Conservation (phyloP, 2,797 vertebrate genomes). For the Rallus crepitans region DNA sequence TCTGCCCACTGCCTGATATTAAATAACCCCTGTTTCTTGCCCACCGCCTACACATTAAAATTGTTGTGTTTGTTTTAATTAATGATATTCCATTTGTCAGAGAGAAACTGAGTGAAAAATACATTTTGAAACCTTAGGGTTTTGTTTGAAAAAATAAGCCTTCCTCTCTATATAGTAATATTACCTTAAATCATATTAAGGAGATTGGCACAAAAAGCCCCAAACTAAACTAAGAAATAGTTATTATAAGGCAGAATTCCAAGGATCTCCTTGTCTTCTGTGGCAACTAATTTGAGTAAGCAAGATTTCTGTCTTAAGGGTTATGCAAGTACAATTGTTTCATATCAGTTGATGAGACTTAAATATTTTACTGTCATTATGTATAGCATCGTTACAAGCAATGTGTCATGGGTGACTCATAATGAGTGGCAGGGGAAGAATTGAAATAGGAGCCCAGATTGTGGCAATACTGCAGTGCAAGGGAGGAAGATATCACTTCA, state of each 20-base stretch:
- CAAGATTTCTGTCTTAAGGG: neutral
- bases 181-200: neutral
- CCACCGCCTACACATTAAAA: slow-evolving; percentile 70
- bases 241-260: neutral
- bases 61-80: slow-evolving; percentile 43
- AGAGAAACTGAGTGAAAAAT: slow-evolving; percentile 48
- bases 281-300: neutral
- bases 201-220: neutral
- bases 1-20: slow-evolving; percentile 72
- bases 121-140: slow-evolving; percentile 8
- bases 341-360: neutral
- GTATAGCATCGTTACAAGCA: neutral
- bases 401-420: neutral
- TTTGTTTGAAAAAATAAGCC: slow-evolving; percentile 25
- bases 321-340: neutral
- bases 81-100: slow-evolving; percentile 70
- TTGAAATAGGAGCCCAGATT: neutral
- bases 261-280: neutral
- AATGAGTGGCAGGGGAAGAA: neutral
- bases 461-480: neutral
- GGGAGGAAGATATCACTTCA: neutral
- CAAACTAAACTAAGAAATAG: neutral
- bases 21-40: slow-evolving; percentile 76
- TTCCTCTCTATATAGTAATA: neutral
- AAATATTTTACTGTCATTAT: neutral